Evolutionary conservation across 2,113 vertebrate genomes (phyloP).

Genomic region (Chiloscyllium plagiosum): DNA sequence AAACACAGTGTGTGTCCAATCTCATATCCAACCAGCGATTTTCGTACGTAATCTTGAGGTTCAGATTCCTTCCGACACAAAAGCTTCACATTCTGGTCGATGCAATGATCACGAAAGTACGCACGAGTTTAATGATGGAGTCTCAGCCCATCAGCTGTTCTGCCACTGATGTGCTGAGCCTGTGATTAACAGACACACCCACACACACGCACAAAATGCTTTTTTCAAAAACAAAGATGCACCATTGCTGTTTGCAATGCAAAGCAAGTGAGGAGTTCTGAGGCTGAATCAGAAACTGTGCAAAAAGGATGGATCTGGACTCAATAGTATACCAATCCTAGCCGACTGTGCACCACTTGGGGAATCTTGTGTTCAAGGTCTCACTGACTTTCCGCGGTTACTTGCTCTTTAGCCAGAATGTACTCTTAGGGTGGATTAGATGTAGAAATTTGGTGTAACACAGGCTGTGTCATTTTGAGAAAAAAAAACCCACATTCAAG

Average conservation of each 20-base stretch:
- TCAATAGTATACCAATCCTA: background rate
- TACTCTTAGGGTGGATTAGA: background rate
- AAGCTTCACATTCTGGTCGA: background rate
- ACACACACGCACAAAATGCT: background rate
- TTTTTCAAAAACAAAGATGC: background rate
- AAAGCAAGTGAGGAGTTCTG: background rate
- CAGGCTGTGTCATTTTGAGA: background rate
- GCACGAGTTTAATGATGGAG: slow-evolving; percentile 5
- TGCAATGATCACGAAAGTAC: background rate
- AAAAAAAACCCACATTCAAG: too few species aligned
- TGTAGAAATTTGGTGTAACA: background rate
- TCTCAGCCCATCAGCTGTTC: background rate
- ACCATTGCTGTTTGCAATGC: background rate
- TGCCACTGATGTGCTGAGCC: background rate
- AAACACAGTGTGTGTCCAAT: background rate
- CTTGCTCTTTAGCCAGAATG: background rate
- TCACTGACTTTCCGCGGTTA: background rate
- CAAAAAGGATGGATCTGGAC: background rate
- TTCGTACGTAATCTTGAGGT: background rate
- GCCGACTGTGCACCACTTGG: background rate
- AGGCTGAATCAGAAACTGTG: background rate
- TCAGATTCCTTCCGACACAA: background rate
- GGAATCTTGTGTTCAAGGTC: background rate
- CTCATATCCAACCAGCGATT: background rate
- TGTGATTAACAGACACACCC: background rate